Evolutionary conservation across 1,140 invertebrate species (phyloP), one percentile per base, ranked within the genome.

Genomic region (Dendroctonus valens): DNA sequence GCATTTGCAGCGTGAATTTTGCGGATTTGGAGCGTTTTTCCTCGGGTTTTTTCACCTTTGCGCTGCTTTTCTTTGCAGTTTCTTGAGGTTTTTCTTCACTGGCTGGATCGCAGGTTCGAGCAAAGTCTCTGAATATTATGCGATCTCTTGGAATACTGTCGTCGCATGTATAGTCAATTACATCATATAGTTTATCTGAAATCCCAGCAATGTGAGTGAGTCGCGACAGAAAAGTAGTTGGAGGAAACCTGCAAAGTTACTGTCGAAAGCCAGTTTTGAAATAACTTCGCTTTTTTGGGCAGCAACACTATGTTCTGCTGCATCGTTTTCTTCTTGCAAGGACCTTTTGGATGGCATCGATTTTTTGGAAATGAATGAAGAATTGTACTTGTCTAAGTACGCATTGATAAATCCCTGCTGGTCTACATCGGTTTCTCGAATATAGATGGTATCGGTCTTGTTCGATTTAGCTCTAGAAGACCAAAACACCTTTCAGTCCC

Each of bases 391-490:
- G 38, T 41, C 5, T 8, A 7, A 39, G 52, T 54, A 12, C 38
- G 12, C 37, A 6, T 61, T 50, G 5, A 60, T 11, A 26, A 71
- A 67, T n/a, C 59, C 63, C 11, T 51, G 12, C 41, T 38, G 37
- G 51, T 64, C 42, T 0, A 59, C 9, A 15, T 69, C 64, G 11
- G 50, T 48, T 57, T 69, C 54, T 41, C 39, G 51, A 12, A 71
- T 39, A 42, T 62, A 71, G 40, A 71, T 50, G 3, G 46, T 38
- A 48, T 66, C 63, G 0, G 54, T 59, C 40, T 69, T 71, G 14
- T 67, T 68, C 0, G 39, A 15, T 63, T 64, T 71, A 7, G 67
- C 70, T 8, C 70, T 71, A 69, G 9, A 58, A 65, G 58, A 14
- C 2, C 39, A 68, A 44, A 59, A 11, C 6, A 5, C 5, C 15